Evolutionary conservation across 2,888 invertebrate genomes (phyloP).

Genomic region (Ligdia adustata): DNA sequence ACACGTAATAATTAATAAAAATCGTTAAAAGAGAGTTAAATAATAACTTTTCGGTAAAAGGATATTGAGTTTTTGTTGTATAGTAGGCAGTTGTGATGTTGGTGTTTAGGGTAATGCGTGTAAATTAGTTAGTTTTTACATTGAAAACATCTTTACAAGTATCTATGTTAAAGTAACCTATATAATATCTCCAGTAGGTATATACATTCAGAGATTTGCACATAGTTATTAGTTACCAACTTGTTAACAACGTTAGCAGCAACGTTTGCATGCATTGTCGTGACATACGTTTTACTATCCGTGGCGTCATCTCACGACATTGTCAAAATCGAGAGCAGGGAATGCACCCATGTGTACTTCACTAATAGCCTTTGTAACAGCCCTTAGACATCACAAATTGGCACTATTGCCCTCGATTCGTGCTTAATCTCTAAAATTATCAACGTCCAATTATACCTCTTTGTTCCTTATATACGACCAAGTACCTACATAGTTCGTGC

Average conservation of each 20-base stretch:
- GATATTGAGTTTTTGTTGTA: too few species aligned
- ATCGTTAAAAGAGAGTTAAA: too few species aligned
- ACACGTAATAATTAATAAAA: too few species aligned
- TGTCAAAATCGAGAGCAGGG: constrained; percentile 63
- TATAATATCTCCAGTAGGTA: not conserved
- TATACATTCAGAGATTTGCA: constrained; percentile 2
- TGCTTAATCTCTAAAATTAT: constrained; percentile 52
- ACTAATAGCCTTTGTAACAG: constrained; percentile 29
- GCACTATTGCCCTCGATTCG: constrained; percentile 59
- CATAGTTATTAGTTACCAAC: constrained; percentile 30
- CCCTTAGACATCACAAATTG: constrained; percentile 61
- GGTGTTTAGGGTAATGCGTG: too few species aligned
- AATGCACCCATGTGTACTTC: constrained; percentile 43
- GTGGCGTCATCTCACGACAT: constrained; percentile 69
- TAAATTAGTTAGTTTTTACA: too few species aligned
- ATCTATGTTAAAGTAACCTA: too few species aligned
- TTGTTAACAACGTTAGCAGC: constrained; percentile 22
- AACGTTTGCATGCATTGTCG: constrained; percentile 43
- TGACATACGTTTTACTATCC: constrained; percentile 57
- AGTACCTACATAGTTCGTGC: constrained; percentile 8
- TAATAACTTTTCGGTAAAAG: too few species aligned
- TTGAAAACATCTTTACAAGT: not conserved
- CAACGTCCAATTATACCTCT: constrained; percentile 54
- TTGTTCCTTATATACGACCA: constrained; percentile 39
- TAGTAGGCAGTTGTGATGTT: too few species aligned